Conservation (phyloP, 2,113 vertebrate genomes). For the Rhegmatorhina hoffmannsi region DNA sequence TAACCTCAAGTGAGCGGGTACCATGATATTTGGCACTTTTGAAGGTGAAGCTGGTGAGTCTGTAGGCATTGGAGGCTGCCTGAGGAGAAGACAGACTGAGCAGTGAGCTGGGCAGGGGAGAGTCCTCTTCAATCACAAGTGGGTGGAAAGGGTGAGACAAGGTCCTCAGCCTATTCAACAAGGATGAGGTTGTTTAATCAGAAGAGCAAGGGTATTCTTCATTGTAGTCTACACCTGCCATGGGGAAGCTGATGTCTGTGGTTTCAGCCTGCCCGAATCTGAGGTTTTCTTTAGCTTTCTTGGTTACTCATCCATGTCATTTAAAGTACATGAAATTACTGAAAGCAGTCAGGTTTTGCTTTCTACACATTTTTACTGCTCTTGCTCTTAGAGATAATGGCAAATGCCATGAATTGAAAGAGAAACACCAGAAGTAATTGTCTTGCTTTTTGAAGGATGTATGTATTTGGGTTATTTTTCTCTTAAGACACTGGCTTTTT, state of each 20-base stretch:
- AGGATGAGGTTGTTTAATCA: not conserved
- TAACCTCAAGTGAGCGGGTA: not conserved
- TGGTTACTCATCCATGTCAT: not conserved
- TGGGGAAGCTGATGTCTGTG: not conserved
- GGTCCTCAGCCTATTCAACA: not conserved
- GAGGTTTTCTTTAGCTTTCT: constrained; percentile 28
- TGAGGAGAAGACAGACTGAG: not conserved
- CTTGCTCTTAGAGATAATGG: not conserved
- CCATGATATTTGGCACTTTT: not conserved
- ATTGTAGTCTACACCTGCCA: not conserved
- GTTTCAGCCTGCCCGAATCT: not conserved
- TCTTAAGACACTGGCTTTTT: not conserved
- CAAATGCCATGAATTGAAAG: not conserved
- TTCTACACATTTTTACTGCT: not conserved
- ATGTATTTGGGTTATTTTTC: not conserved
- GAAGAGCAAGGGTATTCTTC: not conserved
- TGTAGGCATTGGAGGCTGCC: not conserved
- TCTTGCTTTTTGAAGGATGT: not conserved
- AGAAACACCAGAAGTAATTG: not conserved
- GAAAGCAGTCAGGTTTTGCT: not conserved
- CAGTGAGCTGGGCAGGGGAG: not conserved
- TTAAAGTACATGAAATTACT: not conserved
- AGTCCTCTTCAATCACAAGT: not conserved
- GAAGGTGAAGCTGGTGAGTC: not conserved
- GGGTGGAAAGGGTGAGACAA: not conserved